These are phyloP conservation scores for Synchiropus splendidus DNA, from an alignment of 2,113 vertebrate genomes.

Conservation along the genomic window DNA sequence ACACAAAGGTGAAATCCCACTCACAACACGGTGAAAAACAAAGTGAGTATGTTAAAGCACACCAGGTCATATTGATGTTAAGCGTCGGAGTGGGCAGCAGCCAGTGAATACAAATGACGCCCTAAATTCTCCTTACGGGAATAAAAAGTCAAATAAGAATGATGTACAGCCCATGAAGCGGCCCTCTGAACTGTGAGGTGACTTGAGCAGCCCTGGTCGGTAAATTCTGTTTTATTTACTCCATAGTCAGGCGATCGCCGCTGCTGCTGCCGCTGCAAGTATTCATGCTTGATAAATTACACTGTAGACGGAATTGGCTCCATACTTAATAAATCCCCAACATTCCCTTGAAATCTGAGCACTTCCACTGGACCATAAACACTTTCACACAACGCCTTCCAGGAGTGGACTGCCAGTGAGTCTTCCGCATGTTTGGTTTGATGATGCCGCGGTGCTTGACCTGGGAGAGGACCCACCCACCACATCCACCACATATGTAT, in stretches of 20 bases:
- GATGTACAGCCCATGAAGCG: slow-evolving; percentile 3
- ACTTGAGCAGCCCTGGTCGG: slow-evolving; percentile 11
- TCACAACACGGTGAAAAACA: no score
- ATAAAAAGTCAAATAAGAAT: neutral
- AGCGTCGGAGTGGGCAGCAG: no score
- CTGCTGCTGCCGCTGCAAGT: slow-evolving; percentile 14
- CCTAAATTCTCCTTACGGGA: neutral
- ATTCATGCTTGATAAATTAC: slow-evolving; percentile 38
- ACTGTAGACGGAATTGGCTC: slow-evolving; percentile 33
- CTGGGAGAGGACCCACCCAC: slow-evolving; percentile 22
- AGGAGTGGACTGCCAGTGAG: slow-evolving; percentile 26
- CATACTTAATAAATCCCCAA: slow-evolving; percentile 43
- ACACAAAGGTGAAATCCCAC: no score
- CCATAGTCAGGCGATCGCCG: slow-evolving; percentile 10
- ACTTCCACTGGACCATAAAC: slow-evolving; percentile 26
- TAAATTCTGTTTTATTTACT: slow-evolving; percentile 40
- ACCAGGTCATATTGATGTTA: no score
- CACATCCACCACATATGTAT: slow-evolving; percentile 13
- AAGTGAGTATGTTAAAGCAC: no score
- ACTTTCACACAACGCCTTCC: slow-evolving; percentile 29
- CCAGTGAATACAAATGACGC: no score
- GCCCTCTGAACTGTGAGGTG: slow-evolving; percentile 17
- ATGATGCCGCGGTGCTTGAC: slow-evolving; percentile 34
- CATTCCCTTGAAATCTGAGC: slow-evolving; percentile 31
- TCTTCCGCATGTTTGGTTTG: slow-evolving; percentile 34